Evolutionary conservation across 2,797 vertebrate genomes (phyloP), one percentile per base, ranked within the genome.

Genomic region (Catamblyrhynchus diadema): DNA sequence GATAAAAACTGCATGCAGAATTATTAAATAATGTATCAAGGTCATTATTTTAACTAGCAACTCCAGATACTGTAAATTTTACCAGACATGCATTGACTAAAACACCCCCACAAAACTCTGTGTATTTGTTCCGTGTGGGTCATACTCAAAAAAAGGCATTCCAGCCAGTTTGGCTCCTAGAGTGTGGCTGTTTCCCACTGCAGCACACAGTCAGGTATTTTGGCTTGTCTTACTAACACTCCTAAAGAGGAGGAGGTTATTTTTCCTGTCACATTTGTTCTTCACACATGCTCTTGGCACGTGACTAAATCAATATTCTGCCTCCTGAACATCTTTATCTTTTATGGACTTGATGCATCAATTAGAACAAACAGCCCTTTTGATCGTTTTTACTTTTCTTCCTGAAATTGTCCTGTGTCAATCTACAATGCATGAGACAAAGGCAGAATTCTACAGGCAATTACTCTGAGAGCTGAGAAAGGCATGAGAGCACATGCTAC

Each of bases 301-400:
- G 5, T 87, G 57, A 89, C 35, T 86, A 47, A 73, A 90, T 81
- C 80, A 90, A 64, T 90, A 92, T 90, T 83, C 93, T 93, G 61
- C 66, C 66, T 84, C 80, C 60, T 90, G 81, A 87, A 93, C 37
- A 39, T 66, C 86, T 92, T 85, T 74, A n/a, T 71, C 51, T 95
- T 94, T 86, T 32, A 75, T 41, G 62, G 77, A 84, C 56, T 84
- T 75, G 42, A 61, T 74, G 80, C 82, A 93, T 86, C 73, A 91
- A 77, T 47, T 72, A 62, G 54, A 88, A 86, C 4, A n/a, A 90
- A 75, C 41, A 93, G 66, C 35, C 51, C 33, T 60, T 88, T 62
- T 30, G 65, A 92, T 88, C 0, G 1, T 70, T 91, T 70, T 56
- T 93, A 30, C 54, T 90, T 72, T 90, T 91, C 70, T 85, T 77